A percentile compares a stretch with the other conserved stretches of the same genome.
Conservation (phyloP, 2,113 vertebrate species). For the Pardalotus punctatus region DNA sequence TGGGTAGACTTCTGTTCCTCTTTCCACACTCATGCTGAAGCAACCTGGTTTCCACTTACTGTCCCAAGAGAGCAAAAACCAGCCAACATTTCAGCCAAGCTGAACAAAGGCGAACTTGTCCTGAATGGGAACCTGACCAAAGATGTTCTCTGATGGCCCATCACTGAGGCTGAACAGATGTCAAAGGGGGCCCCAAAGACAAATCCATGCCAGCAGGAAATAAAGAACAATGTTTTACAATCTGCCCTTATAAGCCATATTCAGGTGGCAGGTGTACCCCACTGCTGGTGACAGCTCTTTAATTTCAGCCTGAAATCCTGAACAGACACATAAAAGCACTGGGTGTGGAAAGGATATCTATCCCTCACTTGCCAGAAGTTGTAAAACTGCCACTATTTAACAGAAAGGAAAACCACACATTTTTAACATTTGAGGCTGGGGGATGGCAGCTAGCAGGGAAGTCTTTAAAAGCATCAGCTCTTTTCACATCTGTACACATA, state of each 20-base stretch:
- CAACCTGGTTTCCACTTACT: neutral
- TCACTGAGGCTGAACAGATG: neutral
- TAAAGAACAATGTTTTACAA: neutral
- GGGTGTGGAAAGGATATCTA: neutral
- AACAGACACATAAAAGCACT: neutral
- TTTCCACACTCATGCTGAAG: neutral
- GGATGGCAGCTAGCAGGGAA: neutral
- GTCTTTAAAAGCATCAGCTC: neutral
- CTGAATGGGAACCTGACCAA: neutral
- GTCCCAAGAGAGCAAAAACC: neutral
- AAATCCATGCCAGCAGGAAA: neutral
- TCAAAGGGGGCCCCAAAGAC: neutral
- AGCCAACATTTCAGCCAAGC: neutral
- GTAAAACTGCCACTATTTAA: neutral
- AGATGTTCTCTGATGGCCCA: neutral
- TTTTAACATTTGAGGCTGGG: neutral
- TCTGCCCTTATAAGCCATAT: neutral
- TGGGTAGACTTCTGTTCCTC: neutral
- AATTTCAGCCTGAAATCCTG: neutral
- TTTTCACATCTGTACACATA: neutral
- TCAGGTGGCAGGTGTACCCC: neutral
- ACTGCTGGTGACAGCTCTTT: neutral
- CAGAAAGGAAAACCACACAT: rapidly evolving
- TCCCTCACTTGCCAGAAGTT: neutral
- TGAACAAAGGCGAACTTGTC: neutral